These are phyloP conservation scores for Caenorhabditis imperialis DNA, from an alignment of 2,888 invertebrate species.

Conservation along the genomic window DNA sequence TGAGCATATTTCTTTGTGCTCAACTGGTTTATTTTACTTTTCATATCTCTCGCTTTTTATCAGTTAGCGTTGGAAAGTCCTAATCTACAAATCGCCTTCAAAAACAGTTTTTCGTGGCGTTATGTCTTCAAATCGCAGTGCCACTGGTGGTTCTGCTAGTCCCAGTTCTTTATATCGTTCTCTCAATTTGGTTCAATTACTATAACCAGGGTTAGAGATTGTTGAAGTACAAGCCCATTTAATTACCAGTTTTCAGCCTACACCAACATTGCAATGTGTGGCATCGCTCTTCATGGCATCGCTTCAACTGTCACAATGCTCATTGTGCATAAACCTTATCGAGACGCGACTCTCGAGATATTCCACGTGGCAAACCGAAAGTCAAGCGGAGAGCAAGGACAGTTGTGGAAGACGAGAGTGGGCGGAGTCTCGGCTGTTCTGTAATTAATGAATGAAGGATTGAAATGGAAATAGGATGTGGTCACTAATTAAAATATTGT, in stretches of 20 bases:
- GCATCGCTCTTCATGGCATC: conserved; percentile 29
- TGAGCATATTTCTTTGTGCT: conserved; percentile 6
- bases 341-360: conserved; percentile 12
- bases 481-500: no score
- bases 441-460: no score
- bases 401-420: conserved; percentile 34
- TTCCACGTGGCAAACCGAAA: no score
- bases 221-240: no score
- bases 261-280: conserved; percentile 24
- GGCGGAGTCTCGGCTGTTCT: no score
- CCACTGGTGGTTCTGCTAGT: conserved; percentile 11
- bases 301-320: conserved; percentile 31
- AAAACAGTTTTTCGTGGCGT: conserved; percentile 35
- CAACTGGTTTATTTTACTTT: conserved; percentile 10
- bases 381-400: conserved; percentile 8
- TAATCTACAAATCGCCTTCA: conserved; percentile 34
- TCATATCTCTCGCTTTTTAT: conserved; percentile 10
- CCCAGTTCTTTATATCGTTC: conserved; percentile 25
- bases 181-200: conserved; percentile 32
- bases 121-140: conserved; percentile 28
- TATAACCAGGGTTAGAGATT: conserved; percentile 35
- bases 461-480: no score
- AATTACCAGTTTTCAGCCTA: conserved; percentile 22
- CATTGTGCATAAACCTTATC: conserved; percentile 35
- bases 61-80: conserved; percentile 21